Evolutionary conservation across 2,113 vertebrate species (phyloP), one percentile per base, ranked within the genome.

Genomic region (Tachuris rubrigastra): DNA sequence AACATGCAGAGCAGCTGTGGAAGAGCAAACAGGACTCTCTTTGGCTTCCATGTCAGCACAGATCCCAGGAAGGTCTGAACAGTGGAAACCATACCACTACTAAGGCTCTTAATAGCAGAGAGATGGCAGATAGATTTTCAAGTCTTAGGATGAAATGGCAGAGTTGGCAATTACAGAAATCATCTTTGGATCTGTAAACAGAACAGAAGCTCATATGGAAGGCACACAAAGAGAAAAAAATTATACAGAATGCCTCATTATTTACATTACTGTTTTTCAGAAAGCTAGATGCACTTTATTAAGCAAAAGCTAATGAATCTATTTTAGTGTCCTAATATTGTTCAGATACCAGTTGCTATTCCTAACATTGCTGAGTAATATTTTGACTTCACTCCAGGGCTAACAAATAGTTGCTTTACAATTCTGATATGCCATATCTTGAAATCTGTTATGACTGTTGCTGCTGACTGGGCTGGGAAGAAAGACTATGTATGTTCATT

Each of bases 311-410:
- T 81, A 60, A 82, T 72, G 71, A 71, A 92, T 86, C 47, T 89
- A 65, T 95, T 93, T 84, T 68, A 65, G 68, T 10, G 0, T 74
- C 63, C 75, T 74, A 80, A 87, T 83, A 69, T 68, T 85, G 59
- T 69, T 95, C 90, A 77, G 87, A 85, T 79, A 83, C 42, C 49
- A 33, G 49, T 76, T 94, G 66, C 86, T 86, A 66, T 87, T 87
- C 83, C 88, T 90, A 87, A 72, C 69, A 69, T 69, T 91, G 86
- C 95, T 95, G 94, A 96, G 62, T 89, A 92, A 94, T 89, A 82
- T 65, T 93, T 93, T 95, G 85, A 92, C 66, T 93, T 80, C 19
- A 5, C 35, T 92, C 92, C 79, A 92, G 76, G 41, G 23, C 72
- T 94, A 89, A 58, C 47, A 92, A 96, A 82, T 73, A 82, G 73